Conservation (phyloP, 92 coral and sea anemone species). For the Virgularia gustaviana region DNA sequence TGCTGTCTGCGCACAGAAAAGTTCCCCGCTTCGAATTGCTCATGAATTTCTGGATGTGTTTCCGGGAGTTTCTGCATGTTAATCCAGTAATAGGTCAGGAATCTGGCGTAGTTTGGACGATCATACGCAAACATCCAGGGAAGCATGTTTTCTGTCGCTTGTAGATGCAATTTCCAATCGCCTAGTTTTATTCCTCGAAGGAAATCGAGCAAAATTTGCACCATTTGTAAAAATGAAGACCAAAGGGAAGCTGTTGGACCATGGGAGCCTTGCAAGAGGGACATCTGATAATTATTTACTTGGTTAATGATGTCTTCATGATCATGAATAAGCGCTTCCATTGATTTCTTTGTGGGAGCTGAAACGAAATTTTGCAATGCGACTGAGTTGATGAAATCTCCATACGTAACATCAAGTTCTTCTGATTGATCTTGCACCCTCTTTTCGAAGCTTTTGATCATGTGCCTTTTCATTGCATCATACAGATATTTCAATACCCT, state of each 20-base stretch:
- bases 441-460: neutral
- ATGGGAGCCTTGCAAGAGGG: neutral
- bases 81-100: conserved; percentile 16
- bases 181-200: neutral
- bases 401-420: neutral
- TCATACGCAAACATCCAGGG: conserved; percentile 35
- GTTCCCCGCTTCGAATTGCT: conserved; percentile 1
- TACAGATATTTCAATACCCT: conserved; percentile 6
- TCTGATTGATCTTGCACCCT: neutral
- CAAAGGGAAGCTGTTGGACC: conserved; percentile 8
- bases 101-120: conserved; percentile 23
- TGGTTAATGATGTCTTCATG: neutral
- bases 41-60: conserved; percentile 18
- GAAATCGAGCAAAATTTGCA: conserved; percentile 21
- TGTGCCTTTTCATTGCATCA: conserved; percentile 20
- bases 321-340: neutral
- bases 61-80: conserved; percentile 14
- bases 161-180: conserved; percentile 13
- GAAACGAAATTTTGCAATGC: neutral
- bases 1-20: conserved; percentile 18
- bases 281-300: neutral
- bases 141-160: neutral
- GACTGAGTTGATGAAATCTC: conserved; percentile 2
- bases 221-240: conserved; percentile 14
- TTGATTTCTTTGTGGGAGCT: neutral